phyloP scores from a whole-genome alignment of 1,140 invertebrate species.

The Druon quercuslanigerum region DNA sequence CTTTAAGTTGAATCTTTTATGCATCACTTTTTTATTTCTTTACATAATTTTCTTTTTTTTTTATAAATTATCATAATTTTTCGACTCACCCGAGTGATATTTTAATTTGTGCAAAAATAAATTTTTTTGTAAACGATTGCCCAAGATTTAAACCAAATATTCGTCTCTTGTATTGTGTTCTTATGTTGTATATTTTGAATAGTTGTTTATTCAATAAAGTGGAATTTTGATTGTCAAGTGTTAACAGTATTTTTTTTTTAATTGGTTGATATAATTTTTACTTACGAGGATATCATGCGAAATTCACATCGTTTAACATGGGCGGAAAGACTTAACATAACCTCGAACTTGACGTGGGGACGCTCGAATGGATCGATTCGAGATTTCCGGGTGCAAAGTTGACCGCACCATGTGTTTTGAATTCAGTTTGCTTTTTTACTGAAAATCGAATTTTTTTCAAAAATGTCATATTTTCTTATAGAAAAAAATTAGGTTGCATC shows the following conservation, averaged over 20 bases:
- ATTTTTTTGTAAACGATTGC: not conserved
- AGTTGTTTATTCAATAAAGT: conserved; percentile 30
- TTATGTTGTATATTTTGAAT: conserved; percentile 18
- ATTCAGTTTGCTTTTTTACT: not conserved
- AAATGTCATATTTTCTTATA: no score
- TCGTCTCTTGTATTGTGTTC: conserved; percentile 16
- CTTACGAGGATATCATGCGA: not conserved
- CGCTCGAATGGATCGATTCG: conserved; percentile 10
- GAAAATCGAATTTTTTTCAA: not conserved
- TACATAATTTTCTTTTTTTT: no score
- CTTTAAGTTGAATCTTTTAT: not conserved
- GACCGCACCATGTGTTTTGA: not conserved
- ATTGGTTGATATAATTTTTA: conserved; percentile 31
- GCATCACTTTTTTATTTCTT: not conserved
- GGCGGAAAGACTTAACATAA: not conserved
- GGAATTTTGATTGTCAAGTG: conserved; percentile 33
- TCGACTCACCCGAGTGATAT: not conserved
- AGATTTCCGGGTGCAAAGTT: not conserved
- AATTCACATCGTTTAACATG: not conserved
- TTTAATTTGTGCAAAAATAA: not conserved
- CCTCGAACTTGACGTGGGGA: not conserved
- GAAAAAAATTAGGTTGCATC: no score
- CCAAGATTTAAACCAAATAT: not conserved
- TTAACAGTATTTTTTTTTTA: conserved; percentile 30
- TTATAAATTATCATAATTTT: not conserved